Percentiles rank a stretch among this genome's conserved stretches.
Conservation (phyloP, 2,113 vertebrate genomes). For the Edolisoma coerulescens region DNA sequence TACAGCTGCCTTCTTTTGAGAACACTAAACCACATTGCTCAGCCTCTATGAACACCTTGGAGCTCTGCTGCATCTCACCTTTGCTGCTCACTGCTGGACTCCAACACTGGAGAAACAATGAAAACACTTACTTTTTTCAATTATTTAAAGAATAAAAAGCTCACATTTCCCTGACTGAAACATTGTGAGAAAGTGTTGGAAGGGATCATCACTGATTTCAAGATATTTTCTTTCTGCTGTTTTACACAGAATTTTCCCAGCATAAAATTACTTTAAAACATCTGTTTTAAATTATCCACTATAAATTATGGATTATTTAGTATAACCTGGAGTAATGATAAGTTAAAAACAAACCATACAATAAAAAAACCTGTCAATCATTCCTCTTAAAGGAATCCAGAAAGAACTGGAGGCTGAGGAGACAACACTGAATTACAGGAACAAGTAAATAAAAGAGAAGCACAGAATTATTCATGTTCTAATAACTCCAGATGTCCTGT, state of each 20-base stretch:
- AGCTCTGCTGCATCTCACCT: background rate
- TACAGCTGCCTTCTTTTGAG: background rate
- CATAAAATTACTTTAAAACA: background rate
- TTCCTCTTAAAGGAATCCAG: background rate
- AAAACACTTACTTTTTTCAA: background rate
- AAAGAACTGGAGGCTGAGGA: background rate
- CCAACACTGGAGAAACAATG: background rate
- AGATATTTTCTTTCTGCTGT: background rate
- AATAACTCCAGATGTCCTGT: background rate
- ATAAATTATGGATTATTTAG: background rate
- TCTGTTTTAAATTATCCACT: background rate
- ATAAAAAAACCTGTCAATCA: background rate
- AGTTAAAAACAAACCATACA: background rate
- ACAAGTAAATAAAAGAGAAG: background rate
- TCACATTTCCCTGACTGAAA: background rate
- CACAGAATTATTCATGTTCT: background rate
- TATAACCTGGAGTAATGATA: background rate
- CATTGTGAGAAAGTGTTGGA: background rate
- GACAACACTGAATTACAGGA: background rate
- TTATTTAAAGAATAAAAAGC: background rate
- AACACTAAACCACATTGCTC: background rate
- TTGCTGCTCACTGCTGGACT: background rate
- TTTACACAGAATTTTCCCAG: background rate
- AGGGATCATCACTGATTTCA: background rate
- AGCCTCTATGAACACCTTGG: fast-evolving